These are phyloP conservation scores for Clarias laeviceps DNA, from an alignment of 2,797 vertebrate species.

Conservation along the genomic window DNA sequence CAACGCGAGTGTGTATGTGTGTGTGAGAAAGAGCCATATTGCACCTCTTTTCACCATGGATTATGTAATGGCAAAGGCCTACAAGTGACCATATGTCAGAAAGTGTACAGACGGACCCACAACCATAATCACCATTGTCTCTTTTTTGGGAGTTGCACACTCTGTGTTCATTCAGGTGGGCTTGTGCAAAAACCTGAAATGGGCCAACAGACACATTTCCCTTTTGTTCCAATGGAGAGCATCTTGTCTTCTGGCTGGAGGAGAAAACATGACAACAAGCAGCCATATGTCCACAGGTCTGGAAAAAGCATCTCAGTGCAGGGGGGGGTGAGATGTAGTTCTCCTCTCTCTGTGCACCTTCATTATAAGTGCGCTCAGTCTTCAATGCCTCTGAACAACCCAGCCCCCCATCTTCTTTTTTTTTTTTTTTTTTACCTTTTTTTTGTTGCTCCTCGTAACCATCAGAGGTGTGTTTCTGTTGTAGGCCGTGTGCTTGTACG, in stretches of 20 bases:
- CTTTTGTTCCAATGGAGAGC: constrained; percentile 45
- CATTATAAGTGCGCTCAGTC: constrained; percentile 66
- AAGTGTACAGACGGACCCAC: constrained; percentile 72
- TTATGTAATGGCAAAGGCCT: constrained; percentile 76
- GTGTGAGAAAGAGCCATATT: constrained; percentile 72
- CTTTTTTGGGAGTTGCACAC: constrained; percentile 48
- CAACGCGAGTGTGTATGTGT: constrained; percentile 51
- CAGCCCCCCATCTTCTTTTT: constrained; percentile 5
- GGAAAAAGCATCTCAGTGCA: constrained; percentile 68
- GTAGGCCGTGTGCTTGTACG: constrained; percentile 28
- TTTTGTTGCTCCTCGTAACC: constrained; percentile 44
- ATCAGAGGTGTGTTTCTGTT: constrained; percentile 51
- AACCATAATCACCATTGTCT: constrained; percentile 73
- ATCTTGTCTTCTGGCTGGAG: constrained; percentile 74
- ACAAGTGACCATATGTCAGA: constrained; percentile 81
- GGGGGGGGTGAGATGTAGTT: constrained; percentile 2
- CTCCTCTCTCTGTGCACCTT: constrained; percentile 37
- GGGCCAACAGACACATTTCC: constrained; percentile 44
- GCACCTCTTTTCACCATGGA: constrained; percentile 65
- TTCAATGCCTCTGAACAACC: constrained; percentile 67
- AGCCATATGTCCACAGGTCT: constrained; percentile 75
- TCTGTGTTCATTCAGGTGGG: constrained; percentile 73
- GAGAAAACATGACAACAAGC: constrained; percentile 73
- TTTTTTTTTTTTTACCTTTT: constrained; percentile 6
- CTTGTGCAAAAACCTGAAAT: constrained; percentile 60